Base-by-base conservation (phyloP, 2,113 vertebrate species). In the Nettapus auritus region DNA sequence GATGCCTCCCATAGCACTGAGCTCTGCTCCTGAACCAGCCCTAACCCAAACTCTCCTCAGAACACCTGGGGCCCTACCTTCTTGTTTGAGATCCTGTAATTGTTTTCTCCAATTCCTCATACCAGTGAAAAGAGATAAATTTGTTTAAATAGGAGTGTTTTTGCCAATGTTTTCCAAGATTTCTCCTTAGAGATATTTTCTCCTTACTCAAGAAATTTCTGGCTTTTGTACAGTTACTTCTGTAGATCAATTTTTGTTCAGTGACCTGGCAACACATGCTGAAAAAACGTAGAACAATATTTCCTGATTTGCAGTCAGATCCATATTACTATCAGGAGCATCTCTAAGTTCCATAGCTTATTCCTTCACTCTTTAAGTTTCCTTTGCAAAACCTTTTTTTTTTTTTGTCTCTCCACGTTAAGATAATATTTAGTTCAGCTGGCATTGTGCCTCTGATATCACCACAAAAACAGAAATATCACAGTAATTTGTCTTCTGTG, bases 211-310 rank as follows among this genome's bases (percentile, higher is more conserved):
- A 2, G 7, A 34, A 4, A 19, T 38, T 33, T 33, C 69, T 84
- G 66, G 22, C n/a, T 84, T 84, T 52, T 77, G 31, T 67, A 31
- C 67, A 83, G 19, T 86, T 63, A 17, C 31, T 88, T 69, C 69
- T 81, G 6, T 15, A 52, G 31, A 4, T 26, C 18, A 6, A 4
- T 59, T 89, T 88, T 55, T 76, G 42, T 66, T 62, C 29, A 23
- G 29, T 19, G 57, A 38, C 38, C 57, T 85, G 66, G 36, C 25
- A 75, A 7, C 17, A 59, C 60, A 33, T 52, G 38, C 62, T 76
- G 74, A 17, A 22, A 31, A 31, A 44, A 22, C n/a, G 31, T 8
- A n/a, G 9, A 13, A 33, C 4, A 0, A 17, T n/a, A 17, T 0
- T 5, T 33, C 59, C 71, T 82, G 63, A 44, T 88, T 28, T 69